Evolutionary conservation across 2,888 invertebrate genomes (phyloP), one percentile per base, ranked within the genome.

Genomic region (Sinhomidia bicolor): DNA sequence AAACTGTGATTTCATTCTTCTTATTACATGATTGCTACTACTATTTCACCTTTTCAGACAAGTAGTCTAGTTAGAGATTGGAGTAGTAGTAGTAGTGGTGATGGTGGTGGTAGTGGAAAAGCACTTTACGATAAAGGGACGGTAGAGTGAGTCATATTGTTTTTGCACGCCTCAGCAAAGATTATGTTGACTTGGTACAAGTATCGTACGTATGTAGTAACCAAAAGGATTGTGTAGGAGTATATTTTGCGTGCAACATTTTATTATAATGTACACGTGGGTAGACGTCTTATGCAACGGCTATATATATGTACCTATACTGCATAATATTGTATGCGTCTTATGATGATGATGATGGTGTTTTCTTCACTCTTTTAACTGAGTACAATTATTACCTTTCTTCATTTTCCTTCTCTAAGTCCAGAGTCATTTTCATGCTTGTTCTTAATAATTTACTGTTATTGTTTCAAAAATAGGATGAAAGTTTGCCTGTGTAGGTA

Each of bases 391-490:
- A 79, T 57, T 68, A n/a, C n/a, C 71, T 44, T 29, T 36, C 51
- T 68, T 65, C 79, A 79, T 85, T 85, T 68, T 29, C 80, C 29
- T 80, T 57, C 79, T 65, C n/a, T n/a, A n/a, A n/a, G n/a, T n/a
- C 26, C 32, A 41, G 85, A 85, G 85, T 62, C 79, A 80, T 85
- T 85, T 85, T 60, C 85, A 80, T 85, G 79, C 65, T 79, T 71
- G 41, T 71, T 68, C 79, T 68, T 85, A 62, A 85, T 85, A 85
- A 85, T 85, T 85, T 79, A 85, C 54, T 74, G 84, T 84, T 76
- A 84, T 84, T 44, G 84, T 76, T 74, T n/a, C n/a, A 57, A 17
- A 60, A 65, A 65, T 47, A 76, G 78, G 36, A 57, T 32, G 32
- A 32, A n/a, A 32, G 65, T 36, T n/a, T 36, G 36, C 7, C 36